Evolutionary conservation across 2,113 vertebrate genomes (phyloP).

Genomic region (Syngnathus scovelli): DNA sequence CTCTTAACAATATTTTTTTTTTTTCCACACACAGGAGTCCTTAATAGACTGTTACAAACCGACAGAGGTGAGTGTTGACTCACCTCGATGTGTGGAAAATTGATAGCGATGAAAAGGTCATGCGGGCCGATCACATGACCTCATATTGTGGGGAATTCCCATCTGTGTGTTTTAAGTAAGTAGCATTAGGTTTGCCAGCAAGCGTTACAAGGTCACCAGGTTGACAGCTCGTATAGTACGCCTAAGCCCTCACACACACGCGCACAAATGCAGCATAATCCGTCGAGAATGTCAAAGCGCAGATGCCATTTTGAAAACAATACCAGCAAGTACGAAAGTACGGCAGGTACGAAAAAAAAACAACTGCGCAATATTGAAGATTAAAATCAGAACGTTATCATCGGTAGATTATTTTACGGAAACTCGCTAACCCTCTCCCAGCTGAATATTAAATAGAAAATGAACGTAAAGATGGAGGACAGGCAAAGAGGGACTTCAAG

Average conservation of each 20-base stretch:
- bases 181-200: slow-evolving; percentile 21
- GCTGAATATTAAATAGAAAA: too few relatives aligned
- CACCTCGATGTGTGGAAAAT: background rate
- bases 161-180: slow-evolving; percentile 21
- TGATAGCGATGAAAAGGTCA: slow-evolving; percentile 37
- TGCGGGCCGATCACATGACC: slow-evolving; percentile 37
- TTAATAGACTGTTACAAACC: slow-evolving; percentile 94
- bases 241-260: slow-evolving; percentile 13
- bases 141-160: slow-evolving; percentile 11
- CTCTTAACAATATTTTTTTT: background rate
- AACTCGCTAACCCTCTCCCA: too few relatives aligned
- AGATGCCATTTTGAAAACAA: slow-evolving; percentile 42
- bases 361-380: too few relatives aligned
- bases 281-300: slow-evolving; percentile 10
- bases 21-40: slow-evolving; percentile 72
- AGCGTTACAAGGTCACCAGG: slow-evolving; percentile 45
- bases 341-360: background rate
- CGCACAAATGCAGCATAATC: slow-evolving; percentile 19
- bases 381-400: too few relatives aligned
- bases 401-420: too few relatives aligned
- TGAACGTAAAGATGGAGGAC: slow-evolving; percentile 1
- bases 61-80: slow-evolving; percentile 80
- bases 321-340: too few relatives aligned
- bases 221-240: slow-evolving; percentile 18
- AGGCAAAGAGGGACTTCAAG: background rate